phyloP scores from a whole-genome alignment of 2,888 invertebrate species.

The Caenorhabditis parvicauda region DNA sequence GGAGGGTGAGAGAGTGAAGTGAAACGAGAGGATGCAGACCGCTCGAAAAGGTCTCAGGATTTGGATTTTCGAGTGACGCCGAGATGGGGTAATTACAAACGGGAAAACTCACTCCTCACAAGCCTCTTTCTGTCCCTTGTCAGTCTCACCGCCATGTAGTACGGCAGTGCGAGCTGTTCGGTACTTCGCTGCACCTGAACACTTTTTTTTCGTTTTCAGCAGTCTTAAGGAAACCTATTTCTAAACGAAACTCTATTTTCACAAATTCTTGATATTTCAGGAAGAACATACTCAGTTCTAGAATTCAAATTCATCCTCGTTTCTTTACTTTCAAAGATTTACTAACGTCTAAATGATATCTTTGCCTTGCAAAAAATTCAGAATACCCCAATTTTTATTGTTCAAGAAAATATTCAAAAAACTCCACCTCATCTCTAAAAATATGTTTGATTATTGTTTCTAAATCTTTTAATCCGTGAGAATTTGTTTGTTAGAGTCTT shows the following conservation, averaged over 20 bases:
- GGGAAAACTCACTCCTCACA: slow-evolving; percentile 24
- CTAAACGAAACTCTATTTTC: neutral
- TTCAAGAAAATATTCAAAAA: too few relatives aligned
- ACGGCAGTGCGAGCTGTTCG: slow-evolving; percentile 50
- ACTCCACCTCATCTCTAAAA: too few relatives aligned
- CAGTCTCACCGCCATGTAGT: slow-evolving; percentile 58
- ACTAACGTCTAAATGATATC: too few relatives aligned
- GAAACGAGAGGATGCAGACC: neutral
- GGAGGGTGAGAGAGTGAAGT: slow-evolving; percentile 6
- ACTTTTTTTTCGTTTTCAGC: neutral
- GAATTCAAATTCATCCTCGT: too few relatives aligned
- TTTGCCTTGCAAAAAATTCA: too few relatives aligned
- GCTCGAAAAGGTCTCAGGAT: slow-evolving; percentile 8
- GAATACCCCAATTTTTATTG: too few relatives aligned
- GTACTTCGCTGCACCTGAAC: neutral
- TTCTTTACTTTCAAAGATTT: too few relatives aligned
- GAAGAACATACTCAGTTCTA: too few relatives aligned
- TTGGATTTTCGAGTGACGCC: slow-evolving; percentile 4
- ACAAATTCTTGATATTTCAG: neutral
- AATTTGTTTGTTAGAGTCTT: neutral
- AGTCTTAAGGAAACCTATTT: neutral
- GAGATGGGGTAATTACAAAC: neutral
- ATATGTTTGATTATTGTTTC: too few relatives aligned
- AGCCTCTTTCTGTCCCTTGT: slow-evolving; percentile 49
- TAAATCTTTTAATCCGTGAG: too few relatives aligned